A percentile compares a stretch with the other conserved stretches of the same genome.
phyloP scores from a whole-genome alignment of 2,888 invertebrate species.

The Teleiodes luculella region DNA sequence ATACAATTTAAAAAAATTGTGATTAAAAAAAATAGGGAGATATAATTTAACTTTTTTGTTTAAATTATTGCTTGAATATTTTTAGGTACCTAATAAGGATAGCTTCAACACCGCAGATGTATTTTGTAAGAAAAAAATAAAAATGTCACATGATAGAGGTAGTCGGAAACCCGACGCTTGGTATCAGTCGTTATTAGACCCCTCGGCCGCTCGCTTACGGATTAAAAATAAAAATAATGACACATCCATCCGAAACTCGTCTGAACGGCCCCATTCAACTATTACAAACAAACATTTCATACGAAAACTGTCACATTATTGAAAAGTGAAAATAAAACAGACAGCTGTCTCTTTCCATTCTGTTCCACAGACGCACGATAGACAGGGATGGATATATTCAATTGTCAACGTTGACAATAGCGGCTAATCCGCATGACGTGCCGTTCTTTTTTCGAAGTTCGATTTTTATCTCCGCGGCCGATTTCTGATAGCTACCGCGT shows the following conservation, averaged over 20 bases:
- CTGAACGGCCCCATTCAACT: constrained; percentile 54
- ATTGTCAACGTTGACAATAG: constrained; percentile 71
- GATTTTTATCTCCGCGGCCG: constrained; percentile 58
- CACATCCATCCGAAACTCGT: constrained; percentile 54
- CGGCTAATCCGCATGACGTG: constrained; percentile 72
- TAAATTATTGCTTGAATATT: too few relatives aligned
- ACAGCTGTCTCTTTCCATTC: constrained; percentile 49
- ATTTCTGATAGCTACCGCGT: constrained; percentile 66
- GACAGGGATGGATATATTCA: constrained; percentile 62
- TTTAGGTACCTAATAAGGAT: too few relatives aligned
- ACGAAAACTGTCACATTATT: constrained; percentile 75
- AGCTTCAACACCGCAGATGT: too few relatives aligned
- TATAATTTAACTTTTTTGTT: too few relatives aligned
- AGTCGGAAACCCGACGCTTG: not conserved
- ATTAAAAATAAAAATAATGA: constrained; percentile 71
- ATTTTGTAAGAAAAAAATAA: not conserved
- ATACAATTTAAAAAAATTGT: too few relatives aligned
- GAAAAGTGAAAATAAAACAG: constrained; percentile 70
- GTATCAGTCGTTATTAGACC: constrained; percentile 35
- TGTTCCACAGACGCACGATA: constrained; percentile 28
- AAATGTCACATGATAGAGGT: not conserved
- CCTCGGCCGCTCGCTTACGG: constrained; percentile 47
- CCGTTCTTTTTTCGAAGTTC: constrained; percentile 51
- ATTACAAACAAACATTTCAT: constrained; percentile 73
- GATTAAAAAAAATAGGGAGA: too few relatives aligned